Conservation (phyloP, 1,140 invertebrate species). For the Ceratoteleas bidentatus region DNA sequence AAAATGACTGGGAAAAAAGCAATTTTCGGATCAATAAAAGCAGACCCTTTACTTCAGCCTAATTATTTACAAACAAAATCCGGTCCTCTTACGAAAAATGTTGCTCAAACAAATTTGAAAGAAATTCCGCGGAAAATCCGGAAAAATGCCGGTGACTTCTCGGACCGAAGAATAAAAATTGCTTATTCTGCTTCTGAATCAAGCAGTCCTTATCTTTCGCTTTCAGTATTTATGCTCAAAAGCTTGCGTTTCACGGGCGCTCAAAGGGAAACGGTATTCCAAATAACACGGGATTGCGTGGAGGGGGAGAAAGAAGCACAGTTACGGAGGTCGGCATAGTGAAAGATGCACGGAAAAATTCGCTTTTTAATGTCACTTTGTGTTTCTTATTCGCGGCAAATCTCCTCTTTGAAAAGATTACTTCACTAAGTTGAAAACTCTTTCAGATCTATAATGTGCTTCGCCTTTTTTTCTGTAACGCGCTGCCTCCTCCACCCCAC, state of each 20-base stretch:
- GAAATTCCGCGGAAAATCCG: constrained; percentile 31
- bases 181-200: constrained; percentile 57
- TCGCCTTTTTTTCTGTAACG: constrained; percentile 30
- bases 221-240: constrained; percentile 60
- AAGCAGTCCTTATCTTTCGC: constrained; percentile 56
- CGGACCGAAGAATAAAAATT: constrained; percentile 50
- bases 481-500: too few relatives aligned
- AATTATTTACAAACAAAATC: background rate
- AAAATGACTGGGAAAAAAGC: too few relatives aligned
- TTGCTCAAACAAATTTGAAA: constrained; percentile 46
- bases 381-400: constrained; percentile 65
- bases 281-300: constrained; percentile 54
- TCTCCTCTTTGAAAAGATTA: constrained; percentile 65
- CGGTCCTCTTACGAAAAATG: constrained; percentile 27
- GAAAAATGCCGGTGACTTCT: constrained; percentile 43
- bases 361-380: constrained; percentile 66
- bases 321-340: constrained; percentile 49
- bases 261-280: constrained; percentile 60
- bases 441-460: constrained; percentile 54
- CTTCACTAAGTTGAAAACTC: constrained; percentile 59
- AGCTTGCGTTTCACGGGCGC: constrained; percentile 40
- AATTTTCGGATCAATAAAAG: too few relatives aligned
- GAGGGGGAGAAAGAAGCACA: constrained; percentile 46
- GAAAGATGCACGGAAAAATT: constrained; percentile 56
- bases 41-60: background rate